These are phyloP conservation scores for Dicyrtomina minuta DNA, from an alignment of 2,888 invertebrate genomes.

Conservation along the genomic window DNA sequence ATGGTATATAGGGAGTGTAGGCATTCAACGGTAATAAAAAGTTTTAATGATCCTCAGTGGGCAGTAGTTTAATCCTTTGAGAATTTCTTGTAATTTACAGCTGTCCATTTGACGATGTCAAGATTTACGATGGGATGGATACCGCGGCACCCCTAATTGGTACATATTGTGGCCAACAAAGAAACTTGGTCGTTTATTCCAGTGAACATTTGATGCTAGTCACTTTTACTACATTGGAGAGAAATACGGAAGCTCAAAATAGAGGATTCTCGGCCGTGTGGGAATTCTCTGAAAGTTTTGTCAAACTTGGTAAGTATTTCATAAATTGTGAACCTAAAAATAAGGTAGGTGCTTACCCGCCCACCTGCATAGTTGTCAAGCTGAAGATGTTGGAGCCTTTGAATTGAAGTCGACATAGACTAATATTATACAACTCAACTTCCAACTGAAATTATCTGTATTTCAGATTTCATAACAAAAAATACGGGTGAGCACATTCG, in stretches of 20 bases:
- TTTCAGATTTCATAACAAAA: constrained; percentile 82
- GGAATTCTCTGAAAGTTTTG: constrained; percentile 97
- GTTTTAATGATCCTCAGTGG: too few species aligned
- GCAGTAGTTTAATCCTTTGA: background rate
- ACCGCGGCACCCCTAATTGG: constrained; percentile 87
- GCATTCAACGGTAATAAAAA: too few species aligned
- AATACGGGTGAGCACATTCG: constrained; percentile 92
- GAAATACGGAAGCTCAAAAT: constrained; percentile 92
- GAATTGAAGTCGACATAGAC: background rate
- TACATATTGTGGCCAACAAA: constrained; percentile 95
- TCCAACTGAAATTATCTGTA: background rate
- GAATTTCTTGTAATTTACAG: constrained; percentile 61
- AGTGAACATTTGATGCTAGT: constrained; percentile 87
- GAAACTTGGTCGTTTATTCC: constrained; percentile 93
- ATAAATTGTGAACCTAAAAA: constrained; percentile 29
- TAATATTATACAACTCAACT: too few species aligned
- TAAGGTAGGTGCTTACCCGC: background rate
- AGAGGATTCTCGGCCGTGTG: constrained; percentile 98
- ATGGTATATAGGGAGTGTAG: too few species aligned
- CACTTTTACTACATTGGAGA: constrained; percentile 85
- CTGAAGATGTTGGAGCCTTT: background rate
- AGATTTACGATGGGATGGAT: constrained; percentile 92
- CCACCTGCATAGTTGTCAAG: background rate
- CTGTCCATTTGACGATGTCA: constrained; percentile 97
- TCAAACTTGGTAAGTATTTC: constrained; percentile 81